Evolutionary conservation across 2,888 invertebrate genomes (phyloP), one percentile per base, ranked within the genome.

Genomic region (Mylabris sibirica): DNA sequence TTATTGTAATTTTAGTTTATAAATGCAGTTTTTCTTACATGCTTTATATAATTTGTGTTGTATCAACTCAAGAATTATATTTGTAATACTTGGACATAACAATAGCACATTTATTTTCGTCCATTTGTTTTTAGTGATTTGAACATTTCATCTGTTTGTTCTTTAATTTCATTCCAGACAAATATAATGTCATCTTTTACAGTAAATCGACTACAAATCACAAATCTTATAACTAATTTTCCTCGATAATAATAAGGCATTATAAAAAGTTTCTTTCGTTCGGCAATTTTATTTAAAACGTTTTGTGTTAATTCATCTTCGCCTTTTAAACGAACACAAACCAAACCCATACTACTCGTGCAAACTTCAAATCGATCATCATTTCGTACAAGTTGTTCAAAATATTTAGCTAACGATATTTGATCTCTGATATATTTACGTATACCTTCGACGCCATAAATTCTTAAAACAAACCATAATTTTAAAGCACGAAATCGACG

Each of bases 401-500:
- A 98, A 75, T 92, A 86, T 76, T 92, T 87, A 0, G 98, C 97
- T 70, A 97, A 85, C 8, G 84, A 84, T 9, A 94, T 89, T 74
- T 95, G 93, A 66, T 90, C 88, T 68, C 96, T 88, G 41, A 98
- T 91, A 79, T 93, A 90, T 9, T 89, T 89, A 76, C 94, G 91
- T 6, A 98, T 85, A 1, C 95, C 94, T 79, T 92, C 91, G 1
- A 92, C 90, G 0, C 98, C 98, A 76, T 93, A 93, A 67, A 93
- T 86, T 72, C 96, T 88, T 75, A 98, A 86, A 0, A 96, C 95
- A 72, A 96, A 95, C 98, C 98, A 98, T 12, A 98, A 86, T 84
- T 98, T 98, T 24, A 98, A 85, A 0, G 98, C 91, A 60, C 97
- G 90, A 83, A 98, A 97, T 74, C 97, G 87, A 59, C 98, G 88